Base-by-base conservation (phyloP, 2,797 vertebrate species). In the Enteromius mattozi region DNA sequence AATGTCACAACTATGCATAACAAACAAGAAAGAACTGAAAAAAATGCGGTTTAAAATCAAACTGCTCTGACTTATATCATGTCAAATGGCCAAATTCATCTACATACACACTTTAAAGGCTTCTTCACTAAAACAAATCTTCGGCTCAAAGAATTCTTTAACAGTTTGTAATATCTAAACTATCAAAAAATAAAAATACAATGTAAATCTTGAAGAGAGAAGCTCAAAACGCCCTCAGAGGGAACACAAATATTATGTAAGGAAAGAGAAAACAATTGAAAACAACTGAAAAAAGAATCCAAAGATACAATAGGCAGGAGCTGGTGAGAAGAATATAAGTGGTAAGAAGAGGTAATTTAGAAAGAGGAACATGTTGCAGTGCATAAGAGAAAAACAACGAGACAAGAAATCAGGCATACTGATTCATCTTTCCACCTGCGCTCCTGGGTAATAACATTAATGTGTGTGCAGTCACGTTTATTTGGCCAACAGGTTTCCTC, bases 331-430 rank as follows among this genome's bases (percentile, higher is more conserved):
- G 21, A 77, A 84, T 45, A 9, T 35, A 85, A 85, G 65, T 87
- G 82, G 82, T 86, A 49, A 77, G 47, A 66, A 54, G 47, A 68
- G n/a, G 35, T 42, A 45, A 54, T 78, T 69, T 68, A 84, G 79
- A 85, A 82, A 78, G 54, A 87, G 83, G 85, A 69, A 78, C 72
- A 87, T 77, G 80, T 37, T 71, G 78, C 75, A 49, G 51, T 71
- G 74, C 69, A 71, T n/a, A 83, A 6, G 59, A 78, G 81, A 85
- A 69, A 51, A 83, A 89, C 85, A 88, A 82, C 21, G 87, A 92
- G 87, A 65, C 66, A 30, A 87, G 90, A 92, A 86, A 86, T 89
- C 86, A 5, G 88, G 87, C 87, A 87, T 83, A 90, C 89, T 68
- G 86, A 91, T 88, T 70, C 85, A 76, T 81, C 72, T 81, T 47